Percentiles rank a stretch among this genome's conserved stretches.
These are phyloP conservation scores for Dryococelus australis DNA, from an alignment of 2,888 invertebrate species.

Conservation along the genomic window DNA sequence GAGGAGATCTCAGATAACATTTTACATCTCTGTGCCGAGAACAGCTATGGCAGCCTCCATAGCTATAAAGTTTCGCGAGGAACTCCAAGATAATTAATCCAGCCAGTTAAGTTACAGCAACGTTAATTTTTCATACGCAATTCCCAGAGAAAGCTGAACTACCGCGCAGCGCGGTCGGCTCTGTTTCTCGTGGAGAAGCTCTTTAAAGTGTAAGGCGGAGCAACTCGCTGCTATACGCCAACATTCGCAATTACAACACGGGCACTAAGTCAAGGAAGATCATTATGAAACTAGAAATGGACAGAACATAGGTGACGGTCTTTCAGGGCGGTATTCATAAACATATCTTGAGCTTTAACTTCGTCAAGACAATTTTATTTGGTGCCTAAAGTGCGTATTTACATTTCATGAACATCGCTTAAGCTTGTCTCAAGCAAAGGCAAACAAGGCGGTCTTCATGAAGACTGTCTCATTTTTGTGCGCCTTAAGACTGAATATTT, in stretches of 20 bases:
- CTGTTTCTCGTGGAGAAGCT: background rate
- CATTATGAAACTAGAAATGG: no score
- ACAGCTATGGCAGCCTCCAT: background rate
- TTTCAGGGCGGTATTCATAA: no score
- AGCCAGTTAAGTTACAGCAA: background rate
- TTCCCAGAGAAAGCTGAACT: background rate
- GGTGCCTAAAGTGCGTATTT: no score
- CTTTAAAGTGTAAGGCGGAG: background rate
- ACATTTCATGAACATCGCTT: no score
- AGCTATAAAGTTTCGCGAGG: background rate
- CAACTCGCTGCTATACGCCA: background rate
- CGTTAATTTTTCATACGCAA: background rate
- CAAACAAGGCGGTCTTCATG: no score
- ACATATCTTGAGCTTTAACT: no score
- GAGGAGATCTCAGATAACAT: slow-evolving; percentile 1
- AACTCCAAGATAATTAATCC: slow-evolving; percentile 1
- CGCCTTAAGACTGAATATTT: no score
- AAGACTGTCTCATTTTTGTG: no score
- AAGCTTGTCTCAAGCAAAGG: no score
- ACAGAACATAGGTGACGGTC: no score
- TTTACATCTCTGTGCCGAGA: background rate
- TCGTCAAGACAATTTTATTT: no score
- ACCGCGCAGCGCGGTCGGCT: background rate
- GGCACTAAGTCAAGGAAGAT: no score
- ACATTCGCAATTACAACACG: background rate